Conservation (phyloP, 2,888 invertebrate genomes). For the Agrochola circellaris region DNA sequence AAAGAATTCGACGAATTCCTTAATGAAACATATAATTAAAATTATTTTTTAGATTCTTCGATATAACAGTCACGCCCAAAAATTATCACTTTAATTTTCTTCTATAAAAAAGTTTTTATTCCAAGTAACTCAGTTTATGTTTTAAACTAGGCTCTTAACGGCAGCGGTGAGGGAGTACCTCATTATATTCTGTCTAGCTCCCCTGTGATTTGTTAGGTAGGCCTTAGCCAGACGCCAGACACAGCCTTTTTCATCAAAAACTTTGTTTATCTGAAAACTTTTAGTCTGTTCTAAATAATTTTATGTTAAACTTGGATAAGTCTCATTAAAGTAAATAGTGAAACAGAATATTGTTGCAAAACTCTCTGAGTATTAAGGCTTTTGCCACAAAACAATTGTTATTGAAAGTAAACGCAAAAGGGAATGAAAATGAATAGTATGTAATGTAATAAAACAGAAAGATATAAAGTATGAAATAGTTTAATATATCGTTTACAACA, state of each 20-base stretch:
- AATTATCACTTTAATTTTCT: not conserved
- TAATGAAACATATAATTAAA: not conserved
- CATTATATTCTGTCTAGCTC: conserved; percentile 21
- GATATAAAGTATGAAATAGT: no score
- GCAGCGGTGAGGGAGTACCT: not conserved
- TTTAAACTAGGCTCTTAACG: conserved; percentile 12
- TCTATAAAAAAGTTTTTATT: conserved; percentile 10
- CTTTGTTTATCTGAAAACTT: conserved; percentile 33
- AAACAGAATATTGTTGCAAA: not conserved
- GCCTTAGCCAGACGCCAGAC: not conserved
- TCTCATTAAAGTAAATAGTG: not conserved
- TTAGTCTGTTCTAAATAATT: conserved; percentile 20
- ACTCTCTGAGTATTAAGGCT: not conserved
- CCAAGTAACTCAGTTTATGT: conserved; percentile 9
- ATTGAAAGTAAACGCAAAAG: no score
- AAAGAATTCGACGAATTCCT: not conserved
- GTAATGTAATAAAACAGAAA: no score
- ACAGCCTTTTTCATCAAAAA: conserved; percentile 25
- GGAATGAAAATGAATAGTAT: not conserved
- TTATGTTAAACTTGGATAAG: conserved; percentile 1
- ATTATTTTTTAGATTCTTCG: not conserved
- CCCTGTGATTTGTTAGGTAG: conserved; percentile 16
- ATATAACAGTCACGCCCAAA: not conserved
- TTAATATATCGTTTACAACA: no score
- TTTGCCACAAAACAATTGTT: not conserved